Conservation (phyloP, 2,797 vertebrate species). For the Hydrocynus forskahlii region DNA sequence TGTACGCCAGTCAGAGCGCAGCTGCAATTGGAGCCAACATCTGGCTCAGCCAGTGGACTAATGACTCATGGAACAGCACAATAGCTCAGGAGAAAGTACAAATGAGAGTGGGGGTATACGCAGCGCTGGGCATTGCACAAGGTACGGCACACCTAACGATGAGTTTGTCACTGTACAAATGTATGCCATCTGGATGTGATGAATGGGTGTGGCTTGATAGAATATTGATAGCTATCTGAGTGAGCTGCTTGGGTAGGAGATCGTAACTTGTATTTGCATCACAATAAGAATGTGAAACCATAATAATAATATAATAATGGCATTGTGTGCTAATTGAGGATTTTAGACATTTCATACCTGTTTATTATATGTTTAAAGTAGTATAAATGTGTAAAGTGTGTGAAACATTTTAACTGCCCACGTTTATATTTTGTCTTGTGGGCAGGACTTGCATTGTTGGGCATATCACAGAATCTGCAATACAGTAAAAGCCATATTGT, state of each 20-base stretch:
- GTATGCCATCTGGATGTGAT: background rate
- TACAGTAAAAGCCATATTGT: no score
- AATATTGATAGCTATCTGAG: background rate
- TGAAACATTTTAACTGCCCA: no score
- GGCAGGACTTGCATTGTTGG: no score
- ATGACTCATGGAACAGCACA: conserved; percentile 72
- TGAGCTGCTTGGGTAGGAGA: background rate
- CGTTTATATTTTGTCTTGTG: no score
- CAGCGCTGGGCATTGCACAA: conserved; percentile 88
- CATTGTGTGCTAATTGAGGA: no score
- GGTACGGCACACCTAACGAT: conserved; percentile 75
- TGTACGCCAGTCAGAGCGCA: conserved; percentile 89
- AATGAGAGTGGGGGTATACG: conserved; percentile 89
- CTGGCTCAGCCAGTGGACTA: conserved; percentile 96
- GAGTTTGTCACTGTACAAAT: background rate
- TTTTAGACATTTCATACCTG: background rate
- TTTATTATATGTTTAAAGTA: no score
- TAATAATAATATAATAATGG: conserved; percentile 3
- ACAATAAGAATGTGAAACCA: background rate
- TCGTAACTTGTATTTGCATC: no score
- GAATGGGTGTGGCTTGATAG: no score
- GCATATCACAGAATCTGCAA: no score
- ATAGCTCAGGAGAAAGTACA: conserved; percentile 71
- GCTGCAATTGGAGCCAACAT: conserved; percentile 88
- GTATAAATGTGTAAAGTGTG: no score